A percentile compares a stretch with the other conserved stretches of the same genome.
These are phyloP conservation scores for Apamea crenata DNA, from an alignment of 2,888 invertebrate genomes.

Conservation along the genomic window DNA sequence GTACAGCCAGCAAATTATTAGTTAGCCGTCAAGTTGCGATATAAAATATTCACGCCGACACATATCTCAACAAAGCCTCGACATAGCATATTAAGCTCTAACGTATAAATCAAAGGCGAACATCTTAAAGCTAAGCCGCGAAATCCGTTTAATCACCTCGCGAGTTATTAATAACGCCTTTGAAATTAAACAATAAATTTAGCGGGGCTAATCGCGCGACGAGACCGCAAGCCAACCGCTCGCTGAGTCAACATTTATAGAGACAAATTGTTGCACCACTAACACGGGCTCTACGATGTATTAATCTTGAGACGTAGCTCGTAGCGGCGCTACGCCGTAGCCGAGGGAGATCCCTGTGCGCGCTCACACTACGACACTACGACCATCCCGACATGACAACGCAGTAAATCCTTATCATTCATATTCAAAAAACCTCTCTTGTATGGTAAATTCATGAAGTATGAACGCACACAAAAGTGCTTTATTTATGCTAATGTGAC, in stretches of 20 bases:
- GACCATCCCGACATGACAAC: conserved; percentile 46
- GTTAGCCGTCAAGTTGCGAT: conserved; percentile 60
- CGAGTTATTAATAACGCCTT: conserved; percentile 89
- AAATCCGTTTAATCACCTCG: conserved; percentile 89
- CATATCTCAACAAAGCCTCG: conserved; percentile 74
- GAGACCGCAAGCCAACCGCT: conserved; percentile 83
- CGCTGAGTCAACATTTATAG: conserved; percentile 90
- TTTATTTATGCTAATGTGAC: conserved; percentile 76
- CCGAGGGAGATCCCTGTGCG: conserved; percentile 70
- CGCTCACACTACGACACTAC: conserved; percentile 69
- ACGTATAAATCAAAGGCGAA: conserved; percentile 86
- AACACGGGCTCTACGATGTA: conserved; percentile 87
- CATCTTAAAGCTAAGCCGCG: conserved; percentile 85
- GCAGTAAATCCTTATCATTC: conserved; percentile 43
- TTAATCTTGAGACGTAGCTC: conserved; percentile 85
- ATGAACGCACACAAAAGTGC: conserved; percentile 69
- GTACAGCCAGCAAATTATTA: conserved; percentile 55
- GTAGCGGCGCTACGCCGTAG: conserved; percentile 77
- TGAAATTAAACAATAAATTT: conserved; percentile 91
- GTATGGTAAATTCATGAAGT: conserved; percentile 56
- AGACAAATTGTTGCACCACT: conserved; percentile 90
- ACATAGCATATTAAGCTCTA: conserved; percentile 80
- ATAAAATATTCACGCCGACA: conserved; percentile 70
- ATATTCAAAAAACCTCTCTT: conserved; percentile 48
- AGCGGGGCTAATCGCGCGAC: conserved; percentile 88